Percentiles rank a stretch among this genome's conserved stretches.
phyloP scores from a whole-genome alignment of 2,888 invertebrate species.

The Disparrhopalites patrizii region DNA sequence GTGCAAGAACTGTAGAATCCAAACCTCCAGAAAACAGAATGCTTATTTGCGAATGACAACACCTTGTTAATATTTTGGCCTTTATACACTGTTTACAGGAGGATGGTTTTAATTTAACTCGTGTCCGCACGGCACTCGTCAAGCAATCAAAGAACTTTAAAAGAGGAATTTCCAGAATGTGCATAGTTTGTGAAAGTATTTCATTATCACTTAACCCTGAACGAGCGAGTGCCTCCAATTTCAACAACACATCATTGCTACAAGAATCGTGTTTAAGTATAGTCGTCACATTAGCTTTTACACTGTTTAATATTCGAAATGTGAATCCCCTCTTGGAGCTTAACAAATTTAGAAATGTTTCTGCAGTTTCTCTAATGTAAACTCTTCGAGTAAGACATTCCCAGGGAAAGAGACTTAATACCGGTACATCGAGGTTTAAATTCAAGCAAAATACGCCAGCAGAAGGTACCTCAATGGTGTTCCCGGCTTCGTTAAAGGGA shows the following conservation, averaged over 20 bases:
- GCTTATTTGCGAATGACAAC: slow-evolving; percentile 66
- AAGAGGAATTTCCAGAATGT: slow-evolving; percentile 26
- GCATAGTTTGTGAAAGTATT: neutral
- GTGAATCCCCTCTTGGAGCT: neutral
- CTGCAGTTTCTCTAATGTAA: slow-evolving; percentile 5
- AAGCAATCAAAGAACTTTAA: slow-evolving; percentile 50
- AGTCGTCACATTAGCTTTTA: neutral
- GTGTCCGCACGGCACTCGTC: slow-evolving; percentile 48
- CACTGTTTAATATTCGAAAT: neutral
- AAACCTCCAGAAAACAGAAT: slow-evolving; percentile 94
- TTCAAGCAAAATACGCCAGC: slow-evolving; percentile 51
- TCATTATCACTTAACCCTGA: neutral
- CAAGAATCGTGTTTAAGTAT: neutral
- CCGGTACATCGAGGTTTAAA: neutral
- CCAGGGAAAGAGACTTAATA: slow-evolving; percentile 20
- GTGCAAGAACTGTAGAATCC: slow-evolving; percentile 88
- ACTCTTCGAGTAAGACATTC: slow-evolving; percentile 1
- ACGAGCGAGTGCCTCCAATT: neutral
- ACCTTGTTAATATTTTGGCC: slow-evolving; percentile 49
- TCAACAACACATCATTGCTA: neutral
- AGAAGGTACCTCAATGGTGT: slow-evolving; percentile 51
- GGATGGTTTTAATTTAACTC: slow-evolving; percentile 49
- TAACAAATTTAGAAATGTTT: slow-evolving; percentile 13
- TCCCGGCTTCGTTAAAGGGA: slow-evolving; percentile 26
- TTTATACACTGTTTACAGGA: slow-evolving; percentile 49